A percentile compares a stretch with the other conserved stretches of the same genome.
Conservation (phyloP, 2,888 invertebrate genomes). For the Onthophagus sagittarius region DNA sequence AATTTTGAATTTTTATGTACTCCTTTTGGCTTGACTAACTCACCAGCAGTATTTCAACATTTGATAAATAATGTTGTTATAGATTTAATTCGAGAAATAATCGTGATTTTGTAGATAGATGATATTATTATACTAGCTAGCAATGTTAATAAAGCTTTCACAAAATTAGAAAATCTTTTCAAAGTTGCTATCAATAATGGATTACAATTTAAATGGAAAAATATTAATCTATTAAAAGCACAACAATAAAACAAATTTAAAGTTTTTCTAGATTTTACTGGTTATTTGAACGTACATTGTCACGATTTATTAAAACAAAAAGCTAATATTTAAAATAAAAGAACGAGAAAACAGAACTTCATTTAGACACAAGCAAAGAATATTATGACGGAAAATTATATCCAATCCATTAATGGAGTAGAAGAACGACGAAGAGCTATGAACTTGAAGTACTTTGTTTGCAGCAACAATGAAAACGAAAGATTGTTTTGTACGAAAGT, state of each 20-base stretch:
- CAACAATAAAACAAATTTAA: conserved; percentile 30
- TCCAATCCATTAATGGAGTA: no score
- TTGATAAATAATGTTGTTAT: conserved; percentile 33
- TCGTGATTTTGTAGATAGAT: conserved; percentile 28
- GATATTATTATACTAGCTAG: conserved; percentile 28
- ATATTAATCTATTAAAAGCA: conserved; percentile 38
- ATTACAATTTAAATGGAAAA: conserved; percentile 38
- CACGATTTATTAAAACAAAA: conserved; percentile 2
- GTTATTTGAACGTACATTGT: conserved; percentile 14
- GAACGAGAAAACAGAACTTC: conserved; percentile 26
- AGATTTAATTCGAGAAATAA: conserved; percentile 22
- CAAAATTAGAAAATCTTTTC: conserved; percentile 31
- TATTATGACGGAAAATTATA: conserved; percentile 33
- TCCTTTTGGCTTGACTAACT: conserved; percentile 44
- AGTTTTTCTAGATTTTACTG: conserved; percentile 37
- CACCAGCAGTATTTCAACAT: conserved; percentile 38
- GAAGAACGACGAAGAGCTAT: no score
- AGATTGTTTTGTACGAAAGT: no score
- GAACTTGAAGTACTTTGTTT: no score
- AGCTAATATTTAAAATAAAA: conserved; percentile 26
- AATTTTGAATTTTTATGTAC: conserved; percentile 43
- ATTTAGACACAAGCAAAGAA: conserved; percentile 32
- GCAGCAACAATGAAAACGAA: no score
- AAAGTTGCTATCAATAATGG: conserved; percentile 28
- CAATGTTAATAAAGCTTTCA: conserved; percentile 28